phyloP scores from a whole-genome alignment of 35 echinoderm and acorn worm genomes.

The Apostichopus californicus region DNA sequence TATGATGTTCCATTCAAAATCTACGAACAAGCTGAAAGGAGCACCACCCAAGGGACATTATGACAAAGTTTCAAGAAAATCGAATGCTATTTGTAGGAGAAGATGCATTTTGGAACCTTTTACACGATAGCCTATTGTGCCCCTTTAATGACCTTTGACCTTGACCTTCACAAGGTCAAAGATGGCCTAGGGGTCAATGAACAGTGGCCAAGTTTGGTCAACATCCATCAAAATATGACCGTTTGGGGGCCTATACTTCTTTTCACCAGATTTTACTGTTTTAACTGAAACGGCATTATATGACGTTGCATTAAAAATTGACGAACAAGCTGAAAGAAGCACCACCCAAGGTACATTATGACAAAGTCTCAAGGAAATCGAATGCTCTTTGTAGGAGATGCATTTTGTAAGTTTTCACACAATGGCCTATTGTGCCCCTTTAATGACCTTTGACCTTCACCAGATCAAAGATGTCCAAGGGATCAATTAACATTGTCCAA shows the following conservation, averaged over 20 bases:
- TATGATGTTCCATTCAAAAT: too few species aligned
- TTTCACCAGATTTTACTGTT: too few species aligned
- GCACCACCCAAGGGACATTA: too few species aligned
- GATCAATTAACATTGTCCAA: not conserved
- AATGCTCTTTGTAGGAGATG: too few species aligned
- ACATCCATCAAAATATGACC: not conserved
- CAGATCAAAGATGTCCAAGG: not conserved
- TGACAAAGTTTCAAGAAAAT: too few species aligned
- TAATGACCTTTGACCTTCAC: not conserved
- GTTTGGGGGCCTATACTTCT: too few species aligned
- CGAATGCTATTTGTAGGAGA: too few species aligned
- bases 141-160: not conserved
- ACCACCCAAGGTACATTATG: not conserved
- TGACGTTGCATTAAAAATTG: not conserved
- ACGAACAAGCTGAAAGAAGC: too few species aligned
- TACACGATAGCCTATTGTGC: not conserved
- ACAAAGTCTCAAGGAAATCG: not conserved
- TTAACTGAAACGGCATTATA: not conserved
- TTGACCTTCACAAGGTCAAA: not conserved
- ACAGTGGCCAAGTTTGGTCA: slow-evolving; percentile 29
- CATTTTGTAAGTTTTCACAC: too few species aligned
- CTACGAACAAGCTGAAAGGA: too few species aligned
- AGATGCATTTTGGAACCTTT: too few species aligned
- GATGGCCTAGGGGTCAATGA: slow-evolving; percentile 15
- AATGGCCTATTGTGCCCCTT: too few species aligned